A percentile compares a stretch with the other conserved stretches of the same genome.
Evolutionary conservation across 2,113 vertebrate genomes (phyloP).

Genomic region (Alaudala cheleensis): DNA sequence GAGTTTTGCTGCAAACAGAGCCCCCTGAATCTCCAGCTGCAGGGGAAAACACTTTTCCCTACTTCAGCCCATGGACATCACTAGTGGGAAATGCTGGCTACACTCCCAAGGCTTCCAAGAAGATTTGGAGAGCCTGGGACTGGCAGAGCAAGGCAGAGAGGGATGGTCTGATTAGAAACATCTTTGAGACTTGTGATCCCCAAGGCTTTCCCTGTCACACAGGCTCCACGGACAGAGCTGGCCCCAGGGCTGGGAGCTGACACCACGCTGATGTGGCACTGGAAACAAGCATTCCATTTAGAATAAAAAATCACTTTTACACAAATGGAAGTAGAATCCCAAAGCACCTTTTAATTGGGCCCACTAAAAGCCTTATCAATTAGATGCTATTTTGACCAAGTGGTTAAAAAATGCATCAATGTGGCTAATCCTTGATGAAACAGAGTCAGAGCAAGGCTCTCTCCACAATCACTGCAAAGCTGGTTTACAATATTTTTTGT

Average conservation of each 20-base stretch:
- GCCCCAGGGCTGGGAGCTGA: neutral
- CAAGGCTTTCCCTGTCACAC: neutral
- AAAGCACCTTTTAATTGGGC: neutral
- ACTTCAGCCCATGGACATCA: neutral
- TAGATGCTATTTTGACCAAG: slow-evolving; percentile 1
- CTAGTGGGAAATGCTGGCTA: neutral
- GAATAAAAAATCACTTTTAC: slow-evolving; percentile 4
- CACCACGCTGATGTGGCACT: neutral
- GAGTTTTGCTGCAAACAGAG: neutral
- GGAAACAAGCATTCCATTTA: neutral
- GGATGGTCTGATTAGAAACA: neutral
- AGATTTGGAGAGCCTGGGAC: neutral
- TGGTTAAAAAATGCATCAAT: neutral
- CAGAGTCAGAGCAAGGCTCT: accelerated
- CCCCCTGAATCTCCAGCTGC: neutral
- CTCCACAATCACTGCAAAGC: neutral
- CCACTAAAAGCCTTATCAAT: slow-evolving; percentile 47
- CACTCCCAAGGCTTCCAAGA: neutral
- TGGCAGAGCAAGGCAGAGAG: neutral
- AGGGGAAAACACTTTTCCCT: neutral
- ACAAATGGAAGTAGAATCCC: neutral
- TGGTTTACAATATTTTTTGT: neutral
- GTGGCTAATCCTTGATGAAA: neutral
- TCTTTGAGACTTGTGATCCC: neutral
- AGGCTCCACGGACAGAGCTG: neutral